phyloP scores from a whole-genome alignment of 2,888 invertebrate species.

The Platycheirus rosarum region DNA sequence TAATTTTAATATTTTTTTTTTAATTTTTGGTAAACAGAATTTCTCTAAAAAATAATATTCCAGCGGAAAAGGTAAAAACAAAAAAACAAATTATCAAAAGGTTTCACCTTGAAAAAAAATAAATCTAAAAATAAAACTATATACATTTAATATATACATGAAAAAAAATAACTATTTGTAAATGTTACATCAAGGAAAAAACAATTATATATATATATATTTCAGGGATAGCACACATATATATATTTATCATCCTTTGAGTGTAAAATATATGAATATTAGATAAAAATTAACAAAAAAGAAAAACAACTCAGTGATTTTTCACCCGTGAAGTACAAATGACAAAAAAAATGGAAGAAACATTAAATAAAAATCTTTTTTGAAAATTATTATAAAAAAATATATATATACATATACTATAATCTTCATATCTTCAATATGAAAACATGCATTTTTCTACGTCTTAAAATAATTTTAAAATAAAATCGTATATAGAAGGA shows the following conservation, averaged over 20 bases:
- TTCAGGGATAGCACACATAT: constrained; percentile 67
- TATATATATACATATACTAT: constrained; percentile 46
- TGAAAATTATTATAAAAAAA: constrained; percentile 49
- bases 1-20: constrained; percentile 31
- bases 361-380: constrained; percentile 62
- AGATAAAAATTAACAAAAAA: constrained; percentile 67
- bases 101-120: constrained; percentile 71
- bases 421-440: constrained; percentile 65
- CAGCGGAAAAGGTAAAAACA: constrained; percentile 71
- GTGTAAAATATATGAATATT: constrained; percentile 63
- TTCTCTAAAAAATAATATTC: constrained; percentile 81
- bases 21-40: constrained; percentile 70
- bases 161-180: constrained; percentile 59
- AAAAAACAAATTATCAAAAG: constrained; percentile 68
- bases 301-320: constrained; percentile 82
- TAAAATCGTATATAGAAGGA: constrained; percentile 39
- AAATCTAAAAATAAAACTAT: constrained; percentile 54
- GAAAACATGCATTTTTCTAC: constrained; percentile 65
- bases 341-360: constrained; percentile 75
- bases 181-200: constrained; percentile 68
- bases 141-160: constrained; percentile 65
- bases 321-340: constrained; percentile 83
- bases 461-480: constrained; percentile 44
- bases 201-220: constrained; percentile 55
- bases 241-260: constrained; percentile 71